Percentiles rank a stretch among this genome's conserved stretches.
phyloP scores from a whole-genome alignment of 2,888 invertebrate genomes.

The Erebia palarica region DNA sequence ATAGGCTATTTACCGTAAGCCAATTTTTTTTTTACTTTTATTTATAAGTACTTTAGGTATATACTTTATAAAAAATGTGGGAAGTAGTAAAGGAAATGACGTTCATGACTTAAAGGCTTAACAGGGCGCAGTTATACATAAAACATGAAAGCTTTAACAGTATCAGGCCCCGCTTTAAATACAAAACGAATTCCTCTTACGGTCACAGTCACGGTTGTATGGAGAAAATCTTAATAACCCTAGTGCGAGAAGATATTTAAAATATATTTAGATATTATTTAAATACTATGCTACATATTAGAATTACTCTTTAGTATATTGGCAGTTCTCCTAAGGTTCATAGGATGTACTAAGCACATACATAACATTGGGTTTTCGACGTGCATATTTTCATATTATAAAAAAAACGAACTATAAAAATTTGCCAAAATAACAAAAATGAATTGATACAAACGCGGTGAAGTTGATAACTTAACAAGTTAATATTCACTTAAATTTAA shows the following conservation, averaged over 20 bases:
- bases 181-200: constrained; percentile 37
- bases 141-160: constrained; percentile 39
- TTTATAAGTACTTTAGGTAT: neutral
- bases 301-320: neutral
- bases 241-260: constrained; percentile 6
- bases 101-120: constrained; percentile 40
- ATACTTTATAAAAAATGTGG: constrained; percentile 30
- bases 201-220: constrained; percentile 31
- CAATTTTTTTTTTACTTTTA: too few species aligned
- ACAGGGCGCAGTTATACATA: constrained; percentile 38
- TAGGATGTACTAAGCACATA: too few species aligned
- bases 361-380: too few species aligned
- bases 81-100: constrained; percentile 38
- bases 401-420: too few species aligned
- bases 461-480: too few species aligned
- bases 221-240: constrained; percentile 27
- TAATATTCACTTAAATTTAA: too few species aligned
- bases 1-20: too few species aligned
- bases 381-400: too few species aligned
- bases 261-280: constrained; percentile 11
- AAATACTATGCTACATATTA: neutral
- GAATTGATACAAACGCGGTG: too few species aligned
- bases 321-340: too few species aligned
- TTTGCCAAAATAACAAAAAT: too few species aligned
- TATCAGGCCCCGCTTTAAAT: constrained; percentile 37